Evolutionary conservation across 2,888 invertebrate species (phyloP).

Genomic region (Chalcosyrphus nemorum): DNA sequence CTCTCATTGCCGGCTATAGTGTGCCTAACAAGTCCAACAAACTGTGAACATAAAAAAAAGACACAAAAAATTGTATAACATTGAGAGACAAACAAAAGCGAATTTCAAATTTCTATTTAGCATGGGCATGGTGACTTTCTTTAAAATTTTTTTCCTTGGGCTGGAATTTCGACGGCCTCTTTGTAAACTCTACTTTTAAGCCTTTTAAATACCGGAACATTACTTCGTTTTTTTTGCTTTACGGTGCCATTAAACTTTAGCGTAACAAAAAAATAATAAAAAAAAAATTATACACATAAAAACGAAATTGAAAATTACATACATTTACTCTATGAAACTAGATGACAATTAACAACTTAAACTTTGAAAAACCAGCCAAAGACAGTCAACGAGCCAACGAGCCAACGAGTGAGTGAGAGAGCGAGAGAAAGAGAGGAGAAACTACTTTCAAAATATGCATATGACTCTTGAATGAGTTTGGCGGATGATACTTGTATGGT

Average conservation of each 20-base stretch:
- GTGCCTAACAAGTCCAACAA: conserved; percentile 6
- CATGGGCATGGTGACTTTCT: background rate
- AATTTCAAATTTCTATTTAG: conserved; percentile 1
- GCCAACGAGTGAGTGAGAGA: too few species aligned
- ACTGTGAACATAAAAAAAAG: background rate
- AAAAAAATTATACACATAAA: conserved; percentile 57
- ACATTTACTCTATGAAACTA: conserved; percentile 42
- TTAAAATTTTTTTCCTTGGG: background rate
- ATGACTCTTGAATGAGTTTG: conserved; percentile 22
- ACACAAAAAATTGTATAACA: conserved; percentile 35
- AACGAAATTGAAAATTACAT: conserved; percentile 55
- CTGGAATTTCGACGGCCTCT: background rate
- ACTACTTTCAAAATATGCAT: conserved; percentile 59
- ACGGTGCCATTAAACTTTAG: conserved; percentile 27
- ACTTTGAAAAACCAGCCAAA: conserved; percentile 51
- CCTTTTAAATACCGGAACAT: conserved; percentile 46
- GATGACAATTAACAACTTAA: conserved; percentile 56
- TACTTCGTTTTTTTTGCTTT: background rate
- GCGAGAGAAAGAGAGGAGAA: conserved; percentile 44
- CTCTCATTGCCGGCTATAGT: background rate
- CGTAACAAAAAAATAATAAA: conserved; percentile 35
- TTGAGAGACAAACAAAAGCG: conserved; percentile 37
- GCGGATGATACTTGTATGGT: conserved; percentile 25
- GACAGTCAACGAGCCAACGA: conserved; percentile 9
- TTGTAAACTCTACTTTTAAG: conserved; percentile 7